These are phyloP conservation scores for Dicerorhinus sumatrensis DNA, from an alignment of 2,113 vertebrate species.

Conservation along the genomic window DNA sequence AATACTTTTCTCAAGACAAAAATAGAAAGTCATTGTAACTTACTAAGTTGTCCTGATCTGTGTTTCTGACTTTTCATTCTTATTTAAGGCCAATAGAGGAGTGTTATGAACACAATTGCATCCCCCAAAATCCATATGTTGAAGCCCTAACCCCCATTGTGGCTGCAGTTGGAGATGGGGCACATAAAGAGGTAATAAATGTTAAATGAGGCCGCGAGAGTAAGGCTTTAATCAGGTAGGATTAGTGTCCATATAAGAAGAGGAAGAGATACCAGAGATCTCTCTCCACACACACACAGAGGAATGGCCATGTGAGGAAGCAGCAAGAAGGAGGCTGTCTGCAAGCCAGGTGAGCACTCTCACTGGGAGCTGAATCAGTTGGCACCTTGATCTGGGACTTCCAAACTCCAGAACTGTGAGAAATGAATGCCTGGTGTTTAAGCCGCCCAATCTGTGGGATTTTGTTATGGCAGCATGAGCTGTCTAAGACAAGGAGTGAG, in stretches of 20 bases:
- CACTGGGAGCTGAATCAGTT: not conserved
- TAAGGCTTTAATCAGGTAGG: not conserved
- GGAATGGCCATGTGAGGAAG: not conserved
- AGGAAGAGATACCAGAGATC: not conserved
- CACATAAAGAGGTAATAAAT: not conserved
- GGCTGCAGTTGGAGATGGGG: not conserved
- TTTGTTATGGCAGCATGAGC: not conserved
- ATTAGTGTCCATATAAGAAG: not conserved
- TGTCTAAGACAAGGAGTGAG: not conserved
- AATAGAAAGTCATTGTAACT: not conserved
- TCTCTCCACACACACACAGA: not conserved
- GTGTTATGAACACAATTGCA: not conserved
- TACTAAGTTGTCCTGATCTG: not conserved
- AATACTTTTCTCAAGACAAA: not conserved
- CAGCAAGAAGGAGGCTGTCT: not conserved
- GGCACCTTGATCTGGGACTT: not conserved
- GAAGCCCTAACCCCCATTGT: not conserved
- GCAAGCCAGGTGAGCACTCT: not conserved
- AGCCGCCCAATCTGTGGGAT: not conserved
- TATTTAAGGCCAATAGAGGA: not conserved
- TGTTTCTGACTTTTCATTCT: not conserved
- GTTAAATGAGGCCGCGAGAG: not conserved
- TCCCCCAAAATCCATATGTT: not conserved
- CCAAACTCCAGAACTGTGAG: not conserved
- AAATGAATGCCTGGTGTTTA: not conserved